These are phyloP conservation scores for Willisornis vidua DNA, from an alignment of 2,113 vertebrate genomes.

Conservation along the genomic window DNA sequence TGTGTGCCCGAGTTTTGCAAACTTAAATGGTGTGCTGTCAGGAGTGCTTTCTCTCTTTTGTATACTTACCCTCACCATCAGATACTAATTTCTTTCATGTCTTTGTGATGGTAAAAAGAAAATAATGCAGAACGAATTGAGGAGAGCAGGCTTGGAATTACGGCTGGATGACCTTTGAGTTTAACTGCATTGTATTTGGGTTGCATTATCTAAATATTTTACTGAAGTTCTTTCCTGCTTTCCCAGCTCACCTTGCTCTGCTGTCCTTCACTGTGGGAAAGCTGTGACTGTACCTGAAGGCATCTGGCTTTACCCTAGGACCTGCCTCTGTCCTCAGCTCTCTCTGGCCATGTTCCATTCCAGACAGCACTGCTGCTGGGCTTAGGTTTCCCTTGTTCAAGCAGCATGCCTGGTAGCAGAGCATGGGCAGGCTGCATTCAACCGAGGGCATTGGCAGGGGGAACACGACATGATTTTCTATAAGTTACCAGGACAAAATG, in stretches of 20 bases:
- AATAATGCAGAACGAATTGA: background rate
- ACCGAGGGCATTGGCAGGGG: background rate
- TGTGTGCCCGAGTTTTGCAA: background rate
- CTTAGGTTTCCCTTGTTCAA: background rate
- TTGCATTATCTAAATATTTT: background rate
- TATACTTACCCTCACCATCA: background rate
- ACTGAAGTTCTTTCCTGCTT: background rate
- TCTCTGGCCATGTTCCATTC: accelerated
- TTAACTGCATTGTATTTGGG: background rate
- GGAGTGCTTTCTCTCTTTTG: background rate
- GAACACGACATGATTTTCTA: background rate
- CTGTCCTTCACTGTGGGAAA: background rate
- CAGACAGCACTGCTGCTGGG: background rate
- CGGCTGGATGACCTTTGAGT: background rate
- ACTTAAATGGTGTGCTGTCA: background rate
- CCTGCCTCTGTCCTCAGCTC: background rate
- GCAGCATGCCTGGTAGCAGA: accelerated
- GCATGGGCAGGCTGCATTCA: no score
- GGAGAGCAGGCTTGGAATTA: background rate
- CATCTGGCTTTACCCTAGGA: background rate
- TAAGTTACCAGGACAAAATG: background rate
- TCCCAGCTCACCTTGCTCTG: background rate
- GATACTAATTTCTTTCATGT: background rate
- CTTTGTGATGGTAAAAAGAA: background rate
- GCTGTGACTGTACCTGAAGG: background rate